phyloP scores from a whole-genome alignment of 2,113 vertebrate genomes.

The Sapajus apella region DNA sequence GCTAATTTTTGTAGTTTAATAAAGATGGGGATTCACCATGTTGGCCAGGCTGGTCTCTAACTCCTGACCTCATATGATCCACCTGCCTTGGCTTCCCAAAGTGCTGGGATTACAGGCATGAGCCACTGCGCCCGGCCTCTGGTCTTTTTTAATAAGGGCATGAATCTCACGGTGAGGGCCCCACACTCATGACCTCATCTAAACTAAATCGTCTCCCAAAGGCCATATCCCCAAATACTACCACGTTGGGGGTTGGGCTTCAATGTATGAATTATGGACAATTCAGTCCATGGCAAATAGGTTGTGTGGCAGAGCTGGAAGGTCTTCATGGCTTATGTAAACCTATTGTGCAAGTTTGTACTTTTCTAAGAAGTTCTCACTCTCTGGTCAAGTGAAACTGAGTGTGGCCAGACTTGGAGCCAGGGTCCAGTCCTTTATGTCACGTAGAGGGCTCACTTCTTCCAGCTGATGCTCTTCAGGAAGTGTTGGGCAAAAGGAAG shows the following conservation, averaged over 20 bases:
- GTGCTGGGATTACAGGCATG: too few relatives aligned
- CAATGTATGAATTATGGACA: background rate
- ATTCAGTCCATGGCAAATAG: background rate
- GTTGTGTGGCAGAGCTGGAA: background rate
- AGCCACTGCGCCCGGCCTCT: background rate
- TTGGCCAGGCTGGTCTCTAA: too few relatives aligned
- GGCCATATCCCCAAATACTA: background rate
- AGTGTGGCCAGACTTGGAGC: background rate
- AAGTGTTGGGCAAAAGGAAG: background rate
- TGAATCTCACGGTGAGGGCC: background rate
- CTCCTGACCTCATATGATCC: too few relatives aligned
- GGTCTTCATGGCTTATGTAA: background rate
- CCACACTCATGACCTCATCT: background rate
- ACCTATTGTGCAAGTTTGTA: background rate
- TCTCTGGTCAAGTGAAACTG: background rate
- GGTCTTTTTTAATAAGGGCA: background rate
- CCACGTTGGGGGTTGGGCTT: background rate
- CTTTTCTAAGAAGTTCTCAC: background rate
- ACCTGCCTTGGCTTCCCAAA: too few relatives aligned
- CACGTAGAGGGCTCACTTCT: background rate
- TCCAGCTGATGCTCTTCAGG: background rate
- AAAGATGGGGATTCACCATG: too few relatives aligned
- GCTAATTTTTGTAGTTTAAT: too few relatives aligned
- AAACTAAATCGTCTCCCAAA: background rate
- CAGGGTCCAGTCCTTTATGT: background rate